Conservation (phyloP, 2,113 vertebrate genomes). For the Calonectris borealis region DNA sequence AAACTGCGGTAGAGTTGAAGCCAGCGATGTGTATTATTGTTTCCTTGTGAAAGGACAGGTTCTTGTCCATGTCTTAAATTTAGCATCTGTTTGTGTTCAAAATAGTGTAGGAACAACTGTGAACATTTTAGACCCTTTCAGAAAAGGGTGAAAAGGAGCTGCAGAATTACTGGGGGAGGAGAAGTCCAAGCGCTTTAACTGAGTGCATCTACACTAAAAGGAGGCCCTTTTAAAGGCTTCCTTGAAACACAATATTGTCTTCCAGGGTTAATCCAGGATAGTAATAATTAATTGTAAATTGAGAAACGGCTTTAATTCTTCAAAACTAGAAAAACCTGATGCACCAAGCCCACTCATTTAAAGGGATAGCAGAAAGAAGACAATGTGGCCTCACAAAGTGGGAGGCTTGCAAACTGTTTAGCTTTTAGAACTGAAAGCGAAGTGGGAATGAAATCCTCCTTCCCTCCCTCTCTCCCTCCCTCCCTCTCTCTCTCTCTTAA, state of each 20-base stretch:
- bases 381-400: constrained; percentile 56
- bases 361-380: constrained; percentile 63
- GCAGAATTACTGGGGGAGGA: not conserved
- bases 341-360: constrained; percentile 61
- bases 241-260: constrained; percentile 71
- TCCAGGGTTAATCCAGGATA: constrained; percentile 75
- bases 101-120: not conserved
- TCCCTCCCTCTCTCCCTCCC: not conserved
- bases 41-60: not conserved
- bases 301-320: constrained; percentile 84
- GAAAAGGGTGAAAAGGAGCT: not conserved
- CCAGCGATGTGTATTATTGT: not conserved
- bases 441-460: constrained; percentile 17
- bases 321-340: constrained; percentile 83
- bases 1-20: not conserved
- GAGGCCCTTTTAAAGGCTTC: constrained; percentile 63
- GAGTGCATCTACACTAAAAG: constrained; percentile 12
- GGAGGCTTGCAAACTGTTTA: not conserved
- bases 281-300: constrained; percentile 89
- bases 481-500: not conserved
- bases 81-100: constrained; percentile 18
- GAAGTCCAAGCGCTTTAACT: not conserved
- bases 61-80: not conserved
- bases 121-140: not conserved
- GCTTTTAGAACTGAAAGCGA: constrained; percentile 30